A percentile compares a stretch with the other conserved stretches of the same genome.
phyloP scores from a whole-genome alignment of 2,888 invertebrate species.

The Auanema sp. region DNA sequence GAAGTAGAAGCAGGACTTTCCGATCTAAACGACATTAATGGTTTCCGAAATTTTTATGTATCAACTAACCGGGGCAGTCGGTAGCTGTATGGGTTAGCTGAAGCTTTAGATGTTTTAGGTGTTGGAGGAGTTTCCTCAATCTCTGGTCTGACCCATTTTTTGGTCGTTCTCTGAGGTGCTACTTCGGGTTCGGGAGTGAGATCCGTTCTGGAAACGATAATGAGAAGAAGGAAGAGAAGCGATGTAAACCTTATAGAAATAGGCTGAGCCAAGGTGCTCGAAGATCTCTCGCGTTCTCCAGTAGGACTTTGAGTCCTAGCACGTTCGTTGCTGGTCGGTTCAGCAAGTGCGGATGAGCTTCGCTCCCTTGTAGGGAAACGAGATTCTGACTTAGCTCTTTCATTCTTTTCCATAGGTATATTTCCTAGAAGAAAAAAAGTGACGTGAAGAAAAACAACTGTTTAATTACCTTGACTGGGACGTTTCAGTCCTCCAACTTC shows the following conservation, averaged over 20 bases:
- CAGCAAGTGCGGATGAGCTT: conserved; percentile 31
- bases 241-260: conserved; percentile 2
- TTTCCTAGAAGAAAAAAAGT: conserved; percentile 26
- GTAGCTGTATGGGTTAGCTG: conserved; percentile 23
- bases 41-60: too few relatives aligned
- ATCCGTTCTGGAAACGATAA: conserved; percentile 18
- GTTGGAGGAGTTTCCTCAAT: conserved; percentile 45
- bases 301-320: conserved; percentile 38
- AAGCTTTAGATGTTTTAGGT: conserved; percentile 29
- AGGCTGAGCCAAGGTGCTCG: neutral
- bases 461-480: conserved; percentile 8
- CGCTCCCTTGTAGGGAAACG: conserved; percentile 24
- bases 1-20: conserved; percentile 29
- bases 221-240: neutral
- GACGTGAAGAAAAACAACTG: neutral
- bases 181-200: conserved; percentile 20
- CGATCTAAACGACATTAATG: too few relatives aligned
- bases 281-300: conserved; percentile 15
- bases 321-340: conserved; percentile 26
- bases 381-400: conserved; percentile 28
- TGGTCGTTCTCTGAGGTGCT: conserved; percentile 2
- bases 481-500: conserved; percentile 20
- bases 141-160: conserved; percentile 19
- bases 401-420: conserved; percentile 33
- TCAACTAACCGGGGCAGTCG: neutral